These are phyloP conservation scores for Eristalis intricaria DNA, from an alignment of 2,888 invertebrate species.

Conservation along the genomic window DNA sequence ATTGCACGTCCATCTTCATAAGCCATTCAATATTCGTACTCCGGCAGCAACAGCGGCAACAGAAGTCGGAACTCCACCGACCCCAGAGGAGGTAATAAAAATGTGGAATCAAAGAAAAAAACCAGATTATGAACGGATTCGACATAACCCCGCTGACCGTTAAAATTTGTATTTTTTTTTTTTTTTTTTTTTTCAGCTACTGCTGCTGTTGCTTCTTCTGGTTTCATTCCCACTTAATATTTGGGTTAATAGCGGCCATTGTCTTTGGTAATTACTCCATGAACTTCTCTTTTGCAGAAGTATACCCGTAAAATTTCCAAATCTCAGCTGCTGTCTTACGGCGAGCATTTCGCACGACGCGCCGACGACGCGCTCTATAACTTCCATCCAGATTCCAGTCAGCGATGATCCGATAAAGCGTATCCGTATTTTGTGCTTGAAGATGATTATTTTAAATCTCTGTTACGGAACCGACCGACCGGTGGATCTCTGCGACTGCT, in stretches of 20 bases:
- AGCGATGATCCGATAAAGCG: constrained; percentile 28
- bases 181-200: too few relatives aligned
- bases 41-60: constrained; percentile 18
- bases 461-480: constrained; percentile 33
- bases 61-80: not conserved
- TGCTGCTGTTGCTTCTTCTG: not conserved
- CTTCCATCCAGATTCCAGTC: not conserved
- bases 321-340: constrained; percentile 24
- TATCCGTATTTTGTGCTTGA: constrained; percentile 1
- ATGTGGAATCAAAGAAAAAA: constrained; percentile 39
- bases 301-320: constrained; percentile 37
- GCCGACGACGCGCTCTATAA: constrained; percentile 34
- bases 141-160: constrained; percentile 63
- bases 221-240: constrained; percentile 55
- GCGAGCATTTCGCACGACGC: not conserved
- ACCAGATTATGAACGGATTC: constrained; percentile 63
- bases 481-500: constrained; percentile 4
- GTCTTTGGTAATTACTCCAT: constrained; percentile 65
- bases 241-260: constrained; percentile 68
- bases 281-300: constrained; percentile 48
- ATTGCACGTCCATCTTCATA: constrained; percentile 46
- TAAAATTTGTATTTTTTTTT: constrained; percentile 25
- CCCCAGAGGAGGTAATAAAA: constrained; percentile 34
- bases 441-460: constrained; percentile 16
- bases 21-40: constrained; percentile 38